Evolutionary conservation across 2,888 invertebrate genomes (phyloP).

Genomic region (Adela reaumurella): DNA sequence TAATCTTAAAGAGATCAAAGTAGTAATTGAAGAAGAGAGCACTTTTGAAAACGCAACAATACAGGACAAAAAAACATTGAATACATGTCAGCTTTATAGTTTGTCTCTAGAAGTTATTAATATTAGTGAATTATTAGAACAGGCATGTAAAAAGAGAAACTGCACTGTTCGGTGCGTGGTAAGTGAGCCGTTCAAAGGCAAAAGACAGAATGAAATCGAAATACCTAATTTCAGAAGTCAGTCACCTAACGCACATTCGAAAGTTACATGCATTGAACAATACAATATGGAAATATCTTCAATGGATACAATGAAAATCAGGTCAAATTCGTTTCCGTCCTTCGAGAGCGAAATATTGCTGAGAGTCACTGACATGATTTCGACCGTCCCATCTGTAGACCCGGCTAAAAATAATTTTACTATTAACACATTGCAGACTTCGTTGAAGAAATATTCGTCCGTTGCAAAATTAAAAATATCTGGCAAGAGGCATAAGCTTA

Average conservation of each 20-base stretch:
- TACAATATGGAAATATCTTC: not conserved
- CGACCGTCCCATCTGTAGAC: not conserved
- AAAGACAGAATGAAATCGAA: not conserved
- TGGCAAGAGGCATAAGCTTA: not conserved
- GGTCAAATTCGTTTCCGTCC: not conserved
- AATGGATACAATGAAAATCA: not conserved
- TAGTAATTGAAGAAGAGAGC: too few relatives aligned
- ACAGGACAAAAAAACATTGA: too few relatives aligned
- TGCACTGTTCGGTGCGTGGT: not conserved
- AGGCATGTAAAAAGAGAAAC: not conserved
- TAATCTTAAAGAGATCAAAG: too few relatives aligned
- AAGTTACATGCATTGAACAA: not conserved
- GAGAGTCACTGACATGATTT: not conserved
- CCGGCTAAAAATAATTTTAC: not conserved
- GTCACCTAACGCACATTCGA: too few relatives aligned
- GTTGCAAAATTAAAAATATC: not conserved
- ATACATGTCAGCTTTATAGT: too few relatives aligned
- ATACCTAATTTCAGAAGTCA: not conserved
- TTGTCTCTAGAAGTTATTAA: too few relatives aligned
- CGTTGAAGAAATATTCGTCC: not conserved
- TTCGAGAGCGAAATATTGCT: not conserved
- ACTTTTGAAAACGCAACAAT: too few relatives aligned
- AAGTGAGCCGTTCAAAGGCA: not conserved
- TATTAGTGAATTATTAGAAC: not conserved
- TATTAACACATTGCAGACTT: not conserved